Conservation (phyloP, 2,797 vertebrate species). For the Discoglossus pictus region DNA sequence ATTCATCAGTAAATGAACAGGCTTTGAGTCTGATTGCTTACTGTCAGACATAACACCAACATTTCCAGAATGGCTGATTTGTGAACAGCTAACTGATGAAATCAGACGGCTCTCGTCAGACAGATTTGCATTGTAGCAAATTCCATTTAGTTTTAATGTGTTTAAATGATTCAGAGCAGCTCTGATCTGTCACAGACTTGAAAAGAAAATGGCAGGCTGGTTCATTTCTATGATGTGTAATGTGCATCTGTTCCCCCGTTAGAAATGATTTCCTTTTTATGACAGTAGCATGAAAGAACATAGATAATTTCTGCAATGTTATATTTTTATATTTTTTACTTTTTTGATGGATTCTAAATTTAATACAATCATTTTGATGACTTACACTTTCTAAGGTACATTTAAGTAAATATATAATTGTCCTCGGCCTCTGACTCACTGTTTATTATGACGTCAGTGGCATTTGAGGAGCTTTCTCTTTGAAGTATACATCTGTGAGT, state of each 20-base stretch:
- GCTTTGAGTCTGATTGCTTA: too few relatives aligned
- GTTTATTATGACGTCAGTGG: conserved; percentile 5
- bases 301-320: neutral
- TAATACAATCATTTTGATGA: neutral
- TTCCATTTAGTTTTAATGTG: conserved; percentile 10
- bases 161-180: neutral
- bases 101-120: too few relatives aligned
- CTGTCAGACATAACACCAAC: neutral
- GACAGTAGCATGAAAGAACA: neutral
- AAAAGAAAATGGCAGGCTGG: neutral
- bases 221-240: neutral
- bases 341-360: neutral
- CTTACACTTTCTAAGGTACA: neutral
- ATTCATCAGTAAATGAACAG: too few relatives aligned
- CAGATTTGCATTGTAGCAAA: neutral
- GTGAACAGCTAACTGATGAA: too few relatives aligned
- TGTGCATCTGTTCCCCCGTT: neutral
- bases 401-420: conserved; percentile 2
- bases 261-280: neutral
- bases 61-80: too few relatives aligned
- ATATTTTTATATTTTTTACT: neutral
- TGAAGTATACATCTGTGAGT: conserved; percentile 5
- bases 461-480: conserved; percentile 1
- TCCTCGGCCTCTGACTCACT: neutral
- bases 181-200: neutral